A percentile compares a stretch with the other conserved stretches of the same genome.
These are phyloP conservation scores for Ptychodera flava DNA, from an alignment of 35 echinoderm and acorn worm species.

Conservation along the genomic window DNA sequence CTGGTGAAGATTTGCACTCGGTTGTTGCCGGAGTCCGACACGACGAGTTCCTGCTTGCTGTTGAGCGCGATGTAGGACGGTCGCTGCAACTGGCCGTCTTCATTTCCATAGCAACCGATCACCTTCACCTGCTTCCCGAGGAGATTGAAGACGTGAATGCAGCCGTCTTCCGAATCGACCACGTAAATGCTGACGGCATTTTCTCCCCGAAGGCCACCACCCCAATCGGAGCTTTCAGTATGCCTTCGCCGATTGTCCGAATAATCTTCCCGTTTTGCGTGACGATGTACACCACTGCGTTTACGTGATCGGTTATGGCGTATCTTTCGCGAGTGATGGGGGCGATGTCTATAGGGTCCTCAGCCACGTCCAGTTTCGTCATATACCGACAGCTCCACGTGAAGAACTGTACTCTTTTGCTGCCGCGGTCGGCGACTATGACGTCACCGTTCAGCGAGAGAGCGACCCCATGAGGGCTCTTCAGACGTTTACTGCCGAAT, in stretches of 20 bases:
- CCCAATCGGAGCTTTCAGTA: background rate
- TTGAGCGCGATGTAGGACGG: background rate
- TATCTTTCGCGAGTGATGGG: background rate
- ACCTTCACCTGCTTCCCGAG: background rate
- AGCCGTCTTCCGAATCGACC: background rate
- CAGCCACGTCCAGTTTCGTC: background rate
- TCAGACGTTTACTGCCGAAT: background rate
- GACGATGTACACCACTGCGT: background rate
- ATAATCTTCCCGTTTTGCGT: background rate
- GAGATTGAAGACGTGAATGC: background rate
- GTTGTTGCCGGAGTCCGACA: background rate
- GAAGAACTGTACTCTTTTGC: background rate
- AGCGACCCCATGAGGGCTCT: background rate
- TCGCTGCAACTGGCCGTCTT: background rate
- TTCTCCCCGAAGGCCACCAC: background rate
- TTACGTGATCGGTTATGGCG: background rate
- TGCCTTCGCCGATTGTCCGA: background rate
- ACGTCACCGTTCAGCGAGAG: background rate
- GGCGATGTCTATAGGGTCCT: background rate
- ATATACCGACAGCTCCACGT: background rate
- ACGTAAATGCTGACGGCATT: background rate
- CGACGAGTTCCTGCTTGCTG: background rate
- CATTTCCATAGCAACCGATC: background rate
- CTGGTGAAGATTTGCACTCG: background rate
- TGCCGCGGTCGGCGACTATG: background rate